A percentile compares a stretch with the other conserved stretches of the same genome.
These are phyloP conservation scores for Platysternon megacephalum DNA, from an alignment of 2,113 vertebrate species.

Conservation along the genomic window DNA sequence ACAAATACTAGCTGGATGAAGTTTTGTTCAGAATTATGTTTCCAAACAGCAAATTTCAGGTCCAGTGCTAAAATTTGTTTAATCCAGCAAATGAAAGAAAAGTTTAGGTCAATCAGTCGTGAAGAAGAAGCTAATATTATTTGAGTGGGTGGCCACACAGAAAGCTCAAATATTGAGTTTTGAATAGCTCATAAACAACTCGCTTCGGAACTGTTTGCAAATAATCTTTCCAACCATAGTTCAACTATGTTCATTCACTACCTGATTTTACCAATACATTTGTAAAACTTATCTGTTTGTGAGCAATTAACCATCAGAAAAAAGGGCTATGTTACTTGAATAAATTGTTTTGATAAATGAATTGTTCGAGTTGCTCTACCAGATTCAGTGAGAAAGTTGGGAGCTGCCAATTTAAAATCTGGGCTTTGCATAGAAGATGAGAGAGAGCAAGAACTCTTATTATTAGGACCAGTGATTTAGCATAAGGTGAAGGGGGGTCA, in stretches of 20 bases:
- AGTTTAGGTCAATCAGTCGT: background rate
- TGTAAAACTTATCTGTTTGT: background rate
- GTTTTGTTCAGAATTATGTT: background rate
- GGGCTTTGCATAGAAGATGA: background rate
- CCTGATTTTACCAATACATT: background rate
- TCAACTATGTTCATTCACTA: background rate
- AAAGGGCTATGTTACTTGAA: background rate
- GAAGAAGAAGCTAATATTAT: background rate
- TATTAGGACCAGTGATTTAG: background rate
- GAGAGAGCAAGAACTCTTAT: background rate
- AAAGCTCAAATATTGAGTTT: fast-evolving
- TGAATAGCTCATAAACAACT: background rate
- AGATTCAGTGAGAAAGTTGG: background rate
- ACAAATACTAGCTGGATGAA: background rate
- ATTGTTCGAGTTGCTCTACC: background rate
- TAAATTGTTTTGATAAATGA: background rate
- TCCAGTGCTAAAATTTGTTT: background rate
- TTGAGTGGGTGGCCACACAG: fast-evolving
- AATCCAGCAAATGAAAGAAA: background rate
- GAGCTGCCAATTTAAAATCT: background rate
- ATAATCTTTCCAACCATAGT: background rate
- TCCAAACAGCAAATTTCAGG: background rate
- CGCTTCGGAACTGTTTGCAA: fast-evolving
- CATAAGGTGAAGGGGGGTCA: constrained; percentile 20
- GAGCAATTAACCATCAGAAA: background rate